Evolutionary conservation across 1,140 invertebrate genomes (phyloP), one percentile per base, ranked within the genome.

Genomic region (Saxidomus purpurata): DNA sequence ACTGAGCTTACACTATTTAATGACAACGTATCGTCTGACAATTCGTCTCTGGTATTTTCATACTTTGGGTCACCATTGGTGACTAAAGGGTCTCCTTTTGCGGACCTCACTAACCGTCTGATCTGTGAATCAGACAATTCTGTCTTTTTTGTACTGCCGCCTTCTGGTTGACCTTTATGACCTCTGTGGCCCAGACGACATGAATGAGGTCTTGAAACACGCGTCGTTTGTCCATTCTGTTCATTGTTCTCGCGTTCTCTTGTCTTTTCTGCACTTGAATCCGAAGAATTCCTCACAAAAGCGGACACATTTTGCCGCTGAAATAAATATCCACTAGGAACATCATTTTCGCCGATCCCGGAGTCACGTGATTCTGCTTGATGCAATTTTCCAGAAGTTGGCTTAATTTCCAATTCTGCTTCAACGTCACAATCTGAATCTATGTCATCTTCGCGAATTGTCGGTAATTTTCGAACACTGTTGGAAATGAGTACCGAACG

Each of bases 301-400:
- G 25, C 31, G 55, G 71, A 85, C 34, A 36, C 47, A 85, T 79
- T 89, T 63, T n/a, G 71, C 49, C 71, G 82, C 59, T 91, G 59
- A 80, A 91, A 40, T 83, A 90, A 22, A 74, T 49, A 69, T 43
- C 86, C 85, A 59, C 87, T 80, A 13, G 89, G 89, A 43, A 92
- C 83, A 59, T 92, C 92, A 34, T 92, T 92, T 89, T 92, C 92
- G 31, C 90, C 91, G 9, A 92, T 92, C 0, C 92, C 92, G 47
- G 92, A 92, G 80, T 92, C 92, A 40, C 90, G 87, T 22, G 92
- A 92, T 55, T 91, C 90, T 19, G 90, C 90, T 34, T 89, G 90
- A 84, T 91, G 92, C 34, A 92, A 89, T 79, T 92, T 92, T 31
- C 89, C 87, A 0, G 92, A 76, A 11, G 84, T 74, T 31, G 82